These are phyloP conservation scores for Oreortyx pictus DNA, from an alignment of 2,797 vertebrate species.

Conservation along the genomic window DNA sequence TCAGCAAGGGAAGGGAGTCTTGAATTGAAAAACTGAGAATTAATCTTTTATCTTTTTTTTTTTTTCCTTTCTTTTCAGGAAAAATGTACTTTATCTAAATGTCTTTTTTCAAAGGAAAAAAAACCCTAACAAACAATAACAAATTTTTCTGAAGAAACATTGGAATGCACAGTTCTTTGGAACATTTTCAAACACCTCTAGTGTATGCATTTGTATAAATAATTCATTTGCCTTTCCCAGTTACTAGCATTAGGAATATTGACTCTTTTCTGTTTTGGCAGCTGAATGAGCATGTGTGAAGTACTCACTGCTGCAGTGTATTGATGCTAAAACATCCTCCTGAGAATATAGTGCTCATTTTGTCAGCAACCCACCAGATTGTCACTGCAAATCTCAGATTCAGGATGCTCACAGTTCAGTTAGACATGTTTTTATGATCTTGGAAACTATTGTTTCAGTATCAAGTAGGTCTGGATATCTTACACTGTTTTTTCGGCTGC, in stretches of 20 bases:
- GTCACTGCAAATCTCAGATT: background rate
- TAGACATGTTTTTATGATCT: background rate
- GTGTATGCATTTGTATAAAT: slow-evolving; percentile 4
- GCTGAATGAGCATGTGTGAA: slow-evolving; percentile 27
- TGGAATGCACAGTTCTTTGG: background rate
- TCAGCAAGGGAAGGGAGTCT: background rate
- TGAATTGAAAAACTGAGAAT: background rate
- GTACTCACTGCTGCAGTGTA: background rate
- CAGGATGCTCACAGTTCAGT: background rate
- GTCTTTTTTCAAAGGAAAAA: background rate
- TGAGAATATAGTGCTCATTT: background rate
- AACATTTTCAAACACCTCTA: background rate
- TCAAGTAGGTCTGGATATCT: background rate
- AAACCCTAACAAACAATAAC: background rate
- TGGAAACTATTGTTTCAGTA: background rate
- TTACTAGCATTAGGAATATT: background rate
- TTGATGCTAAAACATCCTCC: slow-evolving; percentile 39
- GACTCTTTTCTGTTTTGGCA: slow-evolving; percentile 34
- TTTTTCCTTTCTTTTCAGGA: background rate
- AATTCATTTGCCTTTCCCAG: slow-evolving; percentile 34
- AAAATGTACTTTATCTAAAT: background rate
- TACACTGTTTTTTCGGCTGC: background rate
- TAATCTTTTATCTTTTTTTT: background rate
- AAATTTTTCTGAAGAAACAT: slow-evolving; percentile 1
- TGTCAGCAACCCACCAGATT: slow-evolving; percentile 14